Evolutionary conservation across 1,140 invertebrate genomes (phyloP).

Genomic region (Brachionus paranguensis): DNA sequence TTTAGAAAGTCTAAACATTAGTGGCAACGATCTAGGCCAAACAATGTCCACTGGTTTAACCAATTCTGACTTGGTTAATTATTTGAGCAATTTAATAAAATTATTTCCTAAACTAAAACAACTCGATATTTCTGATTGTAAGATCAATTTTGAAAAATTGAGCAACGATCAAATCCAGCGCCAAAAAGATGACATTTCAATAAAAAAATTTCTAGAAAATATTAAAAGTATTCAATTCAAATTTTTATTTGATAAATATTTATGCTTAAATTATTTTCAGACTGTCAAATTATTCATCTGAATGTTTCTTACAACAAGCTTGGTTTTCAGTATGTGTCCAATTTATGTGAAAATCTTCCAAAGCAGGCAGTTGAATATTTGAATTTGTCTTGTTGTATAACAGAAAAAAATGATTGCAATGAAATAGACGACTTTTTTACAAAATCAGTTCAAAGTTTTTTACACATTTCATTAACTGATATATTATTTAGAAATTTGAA

Average conservation of each 20-base stretch:
- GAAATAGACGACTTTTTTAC: neutral
- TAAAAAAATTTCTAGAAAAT: neutral
- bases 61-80: neutral
- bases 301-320: slow-evolving; percentile 7
- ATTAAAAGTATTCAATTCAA: neutral
- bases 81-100: neutral
- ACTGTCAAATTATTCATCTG: neutral
- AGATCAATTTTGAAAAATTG: slow-evolving; percentile 16
- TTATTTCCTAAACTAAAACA: neutral
- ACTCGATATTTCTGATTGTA: slow-evolving; percentile 12
- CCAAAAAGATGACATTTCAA: neutral
- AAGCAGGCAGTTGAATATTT: neutral
- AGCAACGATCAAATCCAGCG: neutral
- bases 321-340: neutral
- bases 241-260: neutral
- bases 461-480: neutral
- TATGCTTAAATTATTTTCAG: neutral
- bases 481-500: slow-evolving; percentile 10
- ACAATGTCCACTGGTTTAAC: neutral
- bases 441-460: neutral
- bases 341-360: neutral
- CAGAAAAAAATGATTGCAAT: neutral
- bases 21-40: neutral
- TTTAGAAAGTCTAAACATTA: neutral
- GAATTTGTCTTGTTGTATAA: neutral